Conservation (phyloP, 2,888 invertebrate species). For the Calameuta pallipes region DNA sequence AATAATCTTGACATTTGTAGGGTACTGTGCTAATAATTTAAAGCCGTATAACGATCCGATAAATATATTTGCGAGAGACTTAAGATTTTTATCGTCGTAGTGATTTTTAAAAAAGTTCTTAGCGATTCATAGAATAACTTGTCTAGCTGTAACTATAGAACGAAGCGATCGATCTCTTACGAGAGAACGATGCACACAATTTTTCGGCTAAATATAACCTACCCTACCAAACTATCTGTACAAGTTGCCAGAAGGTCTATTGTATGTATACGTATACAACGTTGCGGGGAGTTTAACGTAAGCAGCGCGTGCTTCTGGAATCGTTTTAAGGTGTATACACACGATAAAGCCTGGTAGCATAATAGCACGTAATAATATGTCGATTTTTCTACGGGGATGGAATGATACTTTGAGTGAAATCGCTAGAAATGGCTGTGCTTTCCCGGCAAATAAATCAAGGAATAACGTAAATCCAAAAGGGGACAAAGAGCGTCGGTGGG, state of each 20-base stretch:
- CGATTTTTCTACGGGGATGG: not conserved
- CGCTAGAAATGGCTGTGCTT: not conserved
- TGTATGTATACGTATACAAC: not conserved
- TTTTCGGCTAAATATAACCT: not conserved
- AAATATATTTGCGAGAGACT: too few relatives aligned
- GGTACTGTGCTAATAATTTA: not conserved
- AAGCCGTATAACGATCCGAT: too few relatives aligned
- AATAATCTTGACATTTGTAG: not conserved
- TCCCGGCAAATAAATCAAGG: conserved; percentile 15
- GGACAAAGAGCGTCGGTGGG: conserved; percentile 5
- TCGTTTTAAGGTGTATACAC: not conserved
- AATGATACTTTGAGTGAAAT: not conserved
- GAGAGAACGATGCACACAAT: not conserved
- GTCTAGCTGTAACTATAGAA: not conserved
- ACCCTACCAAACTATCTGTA: not conserved
- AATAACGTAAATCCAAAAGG: conserved; percentile 18
- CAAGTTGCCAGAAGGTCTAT: not conserved
- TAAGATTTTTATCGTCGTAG: not conserved
- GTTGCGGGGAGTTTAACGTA: not conserved
- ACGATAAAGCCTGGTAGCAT: not conserved
- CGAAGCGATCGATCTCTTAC: not conserved
- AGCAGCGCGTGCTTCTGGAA: not conserved
- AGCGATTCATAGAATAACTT: not conserved
- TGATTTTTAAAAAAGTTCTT: not conserved
- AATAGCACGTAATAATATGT: not conserved